Percentiles rank a stretch among this genome's conserved stretches.
Conservation (phyloP, 1,140 invertebrate species). For the Myzus persicae region DNA sequence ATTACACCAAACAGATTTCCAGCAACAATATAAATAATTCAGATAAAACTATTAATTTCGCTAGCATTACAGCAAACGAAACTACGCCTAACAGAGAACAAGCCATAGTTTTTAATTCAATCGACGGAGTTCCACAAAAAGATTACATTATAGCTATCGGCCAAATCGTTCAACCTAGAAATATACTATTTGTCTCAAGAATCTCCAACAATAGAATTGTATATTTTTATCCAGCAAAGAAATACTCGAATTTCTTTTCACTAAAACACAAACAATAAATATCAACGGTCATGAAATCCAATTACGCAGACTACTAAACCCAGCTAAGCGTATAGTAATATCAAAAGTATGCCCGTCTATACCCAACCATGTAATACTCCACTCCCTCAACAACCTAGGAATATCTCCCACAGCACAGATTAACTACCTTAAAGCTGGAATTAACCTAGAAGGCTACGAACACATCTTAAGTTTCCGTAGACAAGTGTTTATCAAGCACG, state of each 20-base stretch:
- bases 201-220: constrained; percentile 11
- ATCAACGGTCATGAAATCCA: not conserved
- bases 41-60: not conserved
- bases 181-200: not conserved
- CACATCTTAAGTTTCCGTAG: constrained; percentile 28
- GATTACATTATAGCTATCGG: constrained; percentile 15
- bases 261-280: not conserved
- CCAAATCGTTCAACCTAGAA: not conserved
- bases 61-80: not conserved
- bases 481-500: constrained; percentile 27
- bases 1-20: not conserved
- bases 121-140: constrained; percentile 25
- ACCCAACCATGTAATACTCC: not conserved
- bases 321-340: constrained; percentile 27
- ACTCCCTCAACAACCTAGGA: not conserved
- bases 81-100: not conserved
- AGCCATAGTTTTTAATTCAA: not conserved
- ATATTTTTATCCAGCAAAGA: not conserved
- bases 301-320: not conserved
- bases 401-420: not conserved
- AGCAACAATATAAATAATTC: not conserved
- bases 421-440: constrained; percentile 24
- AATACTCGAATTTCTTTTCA: not conserved
- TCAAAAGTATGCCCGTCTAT: constrained; percentile 3
- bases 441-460: constrained; percentile 1